Base-by-base conservation (phyloP, 1,140 invertebrate species). In the Trichonephila inaurata region DNA sequence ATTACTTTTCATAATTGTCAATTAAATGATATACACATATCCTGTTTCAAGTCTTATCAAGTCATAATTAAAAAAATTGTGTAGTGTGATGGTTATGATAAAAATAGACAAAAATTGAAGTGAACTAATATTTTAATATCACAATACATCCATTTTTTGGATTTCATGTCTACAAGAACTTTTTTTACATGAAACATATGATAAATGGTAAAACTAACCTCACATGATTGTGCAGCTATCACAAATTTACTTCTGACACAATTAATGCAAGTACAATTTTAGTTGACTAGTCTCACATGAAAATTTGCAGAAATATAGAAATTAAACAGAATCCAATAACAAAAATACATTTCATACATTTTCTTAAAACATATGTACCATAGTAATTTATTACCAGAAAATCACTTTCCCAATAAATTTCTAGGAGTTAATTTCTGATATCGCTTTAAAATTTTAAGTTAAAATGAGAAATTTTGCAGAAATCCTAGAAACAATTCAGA, bases 141-240 rank as follows among this genome's bases (percentile, higher is more conserved):
- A 93, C 92, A 93, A 93, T 86, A 93, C 92, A 93, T 93, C 51
- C 64, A 77, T 82, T 87, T 92, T 61, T 40, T 40, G 33, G 64
- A 87, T 62, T 81, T 62, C 51, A 88, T 85, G 77, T 64, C 90
- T 92, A 88, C 83, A 93, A 72, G 44, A 58, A 86, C 33, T 77
- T 72, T 51, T 61, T 69, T 82, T 40, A 87, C 64, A 82, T 58
- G 88, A 51, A 40, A 81, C 28, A 58, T n/a, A 87, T 91, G 72
- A 82, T 58, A 90, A 51, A 89, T 69, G 85, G 24, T 88, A 91
- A 91, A 91, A 81, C 89, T 91, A 91, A 93, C 86, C 66, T 87
- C 58, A 62, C 51, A 88, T 93, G 92, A 93, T 93, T 93, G 92
- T 93, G 92, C 92, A 93, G 69, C 92, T 93, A 93, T 93, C 92